These are phyloP conservation scores for Teleogryllus occipitalis DNA, from an alignment of 1,140 invertebrate genomes.

Conservation along the genomic window DNA sequence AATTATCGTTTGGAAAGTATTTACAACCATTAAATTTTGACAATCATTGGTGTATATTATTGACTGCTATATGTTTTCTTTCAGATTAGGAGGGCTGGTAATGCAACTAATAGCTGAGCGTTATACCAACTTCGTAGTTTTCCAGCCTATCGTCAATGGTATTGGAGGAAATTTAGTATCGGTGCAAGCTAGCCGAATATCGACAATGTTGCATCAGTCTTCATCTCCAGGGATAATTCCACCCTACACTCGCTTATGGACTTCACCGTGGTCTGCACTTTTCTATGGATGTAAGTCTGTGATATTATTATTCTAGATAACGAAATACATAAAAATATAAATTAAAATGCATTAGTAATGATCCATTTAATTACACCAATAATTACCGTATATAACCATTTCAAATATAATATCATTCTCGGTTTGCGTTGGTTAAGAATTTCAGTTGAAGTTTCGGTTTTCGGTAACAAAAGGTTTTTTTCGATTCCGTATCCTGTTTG, in stretches of 20 bases:
- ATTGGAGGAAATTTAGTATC: slow-evolving; percentile 96
- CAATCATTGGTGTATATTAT: background rate
- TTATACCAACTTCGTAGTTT: slow-evolving; percentile 75
- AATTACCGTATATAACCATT: no score
- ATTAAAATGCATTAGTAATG: no score
- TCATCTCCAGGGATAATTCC: slow-evolving; percentile 69
- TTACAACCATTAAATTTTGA: background rate
- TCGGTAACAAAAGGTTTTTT: no score
- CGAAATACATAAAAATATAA: no score
- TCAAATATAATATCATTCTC: background rate
- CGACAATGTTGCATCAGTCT: slow-evolving; percentile 82
- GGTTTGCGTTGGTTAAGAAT: background rate
- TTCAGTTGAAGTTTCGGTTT: no score
- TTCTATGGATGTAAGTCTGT: slow-evolving; percentile 48
- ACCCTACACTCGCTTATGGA: slow-evolving; percentile 58
- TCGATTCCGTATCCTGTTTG: no score
- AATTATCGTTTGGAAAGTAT: no score
- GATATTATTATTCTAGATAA: no score
- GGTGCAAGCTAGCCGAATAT: slow-evolving; percentile 91
- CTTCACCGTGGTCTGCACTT: slow-evolving; percentile 72
- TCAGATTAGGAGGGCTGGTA: slow-evolving; percentile 68
- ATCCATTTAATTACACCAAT: no score
- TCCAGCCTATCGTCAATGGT: slow-evolving; percentile 88
- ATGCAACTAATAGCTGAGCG: slow-evolving; percentile 65
- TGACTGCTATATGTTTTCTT: slow-evolving; percentile 25